These are phyloP conservation scores for Delichon dasypus DNA, from an alignment of 2,797 vertebrate species.

Conservation along the genomic window DNA sequence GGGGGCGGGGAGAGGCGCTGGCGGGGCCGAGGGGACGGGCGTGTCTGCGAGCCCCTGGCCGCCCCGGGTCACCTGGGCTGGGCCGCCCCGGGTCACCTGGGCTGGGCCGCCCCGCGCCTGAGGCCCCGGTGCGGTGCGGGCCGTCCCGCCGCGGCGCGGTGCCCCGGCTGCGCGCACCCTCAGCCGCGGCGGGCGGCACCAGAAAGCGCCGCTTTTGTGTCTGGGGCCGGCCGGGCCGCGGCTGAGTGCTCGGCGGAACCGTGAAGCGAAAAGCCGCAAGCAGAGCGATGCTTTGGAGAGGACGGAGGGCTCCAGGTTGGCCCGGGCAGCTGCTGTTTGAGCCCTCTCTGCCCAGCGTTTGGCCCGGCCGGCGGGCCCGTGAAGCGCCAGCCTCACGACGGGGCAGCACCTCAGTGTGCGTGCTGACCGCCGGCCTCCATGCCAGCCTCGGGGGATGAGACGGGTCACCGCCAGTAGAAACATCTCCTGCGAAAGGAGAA, in stretches of 20 bases:
- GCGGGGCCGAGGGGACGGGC: background rate
- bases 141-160: no score
- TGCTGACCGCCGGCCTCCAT: background rate
- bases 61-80: accelerated
- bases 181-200: background rate
- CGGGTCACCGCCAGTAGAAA: accelerated
- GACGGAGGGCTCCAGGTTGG: accelerated
- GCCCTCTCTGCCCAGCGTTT: background rate
- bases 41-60: background rate
- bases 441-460: no score
- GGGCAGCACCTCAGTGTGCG: accelerated
- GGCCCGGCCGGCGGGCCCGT: background rate
- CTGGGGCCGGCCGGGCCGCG: background rate
- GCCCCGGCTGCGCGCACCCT: background rate
- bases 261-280: accelerated
- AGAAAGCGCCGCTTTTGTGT: background rate
- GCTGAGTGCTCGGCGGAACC: accelerated
- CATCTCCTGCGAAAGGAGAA: background rate
- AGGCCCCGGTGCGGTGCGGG: background rate
- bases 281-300: no score
- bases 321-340: background rate
- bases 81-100: no score
- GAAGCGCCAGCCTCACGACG: accelerated
- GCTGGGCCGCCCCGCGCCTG: accelerated
- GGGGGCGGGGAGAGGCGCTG: background rate